phyloP scores from a whole-genome alignment of 2,888 invertebrate species.

The Zonitis immaculata region DNA sequence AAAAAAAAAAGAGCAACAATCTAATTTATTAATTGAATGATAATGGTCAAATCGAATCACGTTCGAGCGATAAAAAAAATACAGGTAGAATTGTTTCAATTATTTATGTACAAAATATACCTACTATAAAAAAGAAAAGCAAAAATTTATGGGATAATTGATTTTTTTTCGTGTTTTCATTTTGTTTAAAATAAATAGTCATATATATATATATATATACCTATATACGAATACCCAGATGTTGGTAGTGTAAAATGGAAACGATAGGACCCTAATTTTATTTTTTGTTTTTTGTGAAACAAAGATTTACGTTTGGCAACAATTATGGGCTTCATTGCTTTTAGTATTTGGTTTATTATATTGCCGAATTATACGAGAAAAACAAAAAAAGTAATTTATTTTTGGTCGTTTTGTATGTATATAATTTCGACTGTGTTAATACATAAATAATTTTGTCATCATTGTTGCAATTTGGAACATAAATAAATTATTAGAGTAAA shows the following conservation, averaged over 20 bases:
- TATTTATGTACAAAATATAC: too few relatives aligned
- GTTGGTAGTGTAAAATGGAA: slow-evolving; percentile 2
- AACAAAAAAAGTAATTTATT: slow-evolving; percentile 4
- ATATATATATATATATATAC: too few relatives aligned
- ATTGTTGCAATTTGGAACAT: not conserved
- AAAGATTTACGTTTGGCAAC: slow-evolving; percentile 34
- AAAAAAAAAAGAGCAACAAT: too few relatives aligned
- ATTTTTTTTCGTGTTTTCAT: not conserved
- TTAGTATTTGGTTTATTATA: slow-evolving; percentile 25
- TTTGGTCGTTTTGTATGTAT: not conserved
- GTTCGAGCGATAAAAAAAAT: too few relatives aligned
- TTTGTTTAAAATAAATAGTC: not conserved
- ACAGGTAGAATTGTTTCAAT: slow-evolving; percentile 18
- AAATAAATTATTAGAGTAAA: not conserved
- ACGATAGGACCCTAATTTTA: not conserved
- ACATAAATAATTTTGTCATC: not conserved
- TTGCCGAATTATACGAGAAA: slow-evolving; percentile 6
- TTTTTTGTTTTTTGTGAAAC: slow-evolving; percentile 8
- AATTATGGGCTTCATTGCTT: slow-evolving; percentile 36
- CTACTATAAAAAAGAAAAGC: not conserved
- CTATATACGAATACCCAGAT: slow-evolving; percentile 1
- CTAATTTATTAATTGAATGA: too few relatives aligned
- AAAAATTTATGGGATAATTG: slow-evolving; percentile 5
- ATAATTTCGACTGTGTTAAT: not conserved
- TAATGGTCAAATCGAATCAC: too few relatives aligned